Evolutionary conservation across 2,797 vertebrate genomes (phyloP), one percentile per base, ranked within the genome.

Genomic region (Sternotherus odoratus): DNA sequence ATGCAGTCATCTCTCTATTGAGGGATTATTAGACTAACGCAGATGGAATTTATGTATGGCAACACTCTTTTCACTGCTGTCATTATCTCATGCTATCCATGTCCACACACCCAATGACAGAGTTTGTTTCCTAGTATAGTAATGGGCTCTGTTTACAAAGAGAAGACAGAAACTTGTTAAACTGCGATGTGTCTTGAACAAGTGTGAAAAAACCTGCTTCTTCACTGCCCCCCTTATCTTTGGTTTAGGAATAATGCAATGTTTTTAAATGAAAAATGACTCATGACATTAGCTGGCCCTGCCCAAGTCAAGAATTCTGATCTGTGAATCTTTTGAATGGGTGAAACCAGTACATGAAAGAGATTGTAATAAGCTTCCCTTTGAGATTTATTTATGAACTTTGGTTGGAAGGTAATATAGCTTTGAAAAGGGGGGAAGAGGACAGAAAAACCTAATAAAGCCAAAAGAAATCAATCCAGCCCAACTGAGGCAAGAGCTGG

Each of bases 401-500:
- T 77, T 72, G 19, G 8, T 87, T 54, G 86, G 49, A 82, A 90
- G 75, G 88, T 56, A 56, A 69, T 33, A 16, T 88, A 74, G 13
- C 85, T 93, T 89, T 39, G 89, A 94, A 91, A 85, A 72, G 30
- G 46, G 49, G 49, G 21, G n/a, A 81, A 90, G 89, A 4, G 1
- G 48, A 11, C 51, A 79, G 12, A 36, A 74, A 78, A 80, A 91
- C 36, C 69, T 28, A 3, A 30, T 36, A 63, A 87, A 85, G 53
- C 87, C 84, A 69, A 93, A 92, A 94, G 84, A 94, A 88, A 81
- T 63, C 88, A 95, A 95, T 91, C 5, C 23, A 7, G 13, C 86
- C 72, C 82, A 79, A 82, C 63, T 60, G 91, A 95, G 72, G 77
- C 54, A 39, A 53, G 90, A 83, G 28, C 93, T 91, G 36, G 87